Conservation (phyloP, 1,140 invertebrate genomes). For the Cydia pomonella region DNA sequence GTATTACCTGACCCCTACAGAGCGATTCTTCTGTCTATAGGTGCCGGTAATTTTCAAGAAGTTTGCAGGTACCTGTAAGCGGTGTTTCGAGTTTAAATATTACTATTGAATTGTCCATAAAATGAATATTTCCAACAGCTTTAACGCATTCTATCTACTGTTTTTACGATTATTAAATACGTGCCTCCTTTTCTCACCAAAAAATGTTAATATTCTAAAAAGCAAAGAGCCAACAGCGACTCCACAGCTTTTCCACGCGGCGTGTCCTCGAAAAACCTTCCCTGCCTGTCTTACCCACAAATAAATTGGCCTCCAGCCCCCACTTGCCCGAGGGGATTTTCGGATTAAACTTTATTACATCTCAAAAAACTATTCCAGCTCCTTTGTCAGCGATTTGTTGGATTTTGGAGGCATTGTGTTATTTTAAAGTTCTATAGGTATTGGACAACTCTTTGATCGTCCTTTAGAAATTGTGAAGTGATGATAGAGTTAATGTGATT, state of each 20-base stretch:
- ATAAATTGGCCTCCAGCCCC: constrained; percentile 58
- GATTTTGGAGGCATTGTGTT: constrained; percentile 38
- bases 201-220: background rate
- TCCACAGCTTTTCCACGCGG: constrained; percentile 33
- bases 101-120: too few relatives aligned
- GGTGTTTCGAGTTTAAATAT: too few relatives aligned
- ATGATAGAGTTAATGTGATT: background rate
- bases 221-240: background rate
- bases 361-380: constrained; percentile 50
- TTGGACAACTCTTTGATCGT: constrained; percentile 20
- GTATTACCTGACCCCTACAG: too few relatives aligned
- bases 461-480: constrained; percentile 1
- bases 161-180: too few relatives aligned
- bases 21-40: too few relatives aligned
- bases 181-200: background rate
- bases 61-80: too few relatives aligned
- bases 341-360: constrained; percentile 65
- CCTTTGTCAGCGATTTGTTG: constrained; percentile 46
- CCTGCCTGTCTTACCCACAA: constrained; percentile 49
- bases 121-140: too few relatives aligned
- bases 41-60: too few relatives aligned
- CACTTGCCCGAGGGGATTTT: constrained; percentile 62
- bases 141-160: too few relatives aligned
- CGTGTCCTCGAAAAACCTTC: constrained; percentile 32
- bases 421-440: background rate